Conservation (phyloP, 2,888 invertebrate genomes). For the Himalopsyche tibetana region DNA sequence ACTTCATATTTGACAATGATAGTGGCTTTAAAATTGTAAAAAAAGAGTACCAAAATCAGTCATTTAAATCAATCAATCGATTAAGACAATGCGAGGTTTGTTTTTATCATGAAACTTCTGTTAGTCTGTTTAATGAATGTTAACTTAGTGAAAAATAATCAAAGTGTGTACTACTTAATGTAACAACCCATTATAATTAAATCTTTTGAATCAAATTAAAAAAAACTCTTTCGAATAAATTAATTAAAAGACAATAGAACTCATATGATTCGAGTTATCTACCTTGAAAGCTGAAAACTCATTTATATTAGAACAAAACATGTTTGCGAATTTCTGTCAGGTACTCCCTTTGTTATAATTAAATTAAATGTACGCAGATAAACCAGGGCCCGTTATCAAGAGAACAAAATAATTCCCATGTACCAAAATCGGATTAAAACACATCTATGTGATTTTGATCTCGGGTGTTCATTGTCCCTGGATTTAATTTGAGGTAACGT, state of each 20-base stretch:
- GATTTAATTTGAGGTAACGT: constrained; percentile 14
- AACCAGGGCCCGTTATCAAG: neutral
- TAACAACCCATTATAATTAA: too few relatives aligned
- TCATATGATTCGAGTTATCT: neutral
- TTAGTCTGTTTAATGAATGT: too few relatives aligned
- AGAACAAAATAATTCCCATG: constrained; percentile 39
- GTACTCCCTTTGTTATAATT: constrained; percentile 21
- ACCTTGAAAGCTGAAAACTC: constrained; percentile 11
- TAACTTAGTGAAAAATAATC: too few relatives aligned
- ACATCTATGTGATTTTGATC: constrained; percentile 18
- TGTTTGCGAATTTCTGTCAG: constrained; percentile 10
- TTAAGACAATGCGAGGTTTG: too few relatives aligned
- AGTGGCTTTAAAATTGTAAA: too few relatives aligned
- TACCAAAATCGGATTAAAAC: constrained; percentile 25
- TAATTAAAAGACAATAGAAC: neutral
- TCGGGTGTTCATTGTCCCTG: constrained; percentile 14
- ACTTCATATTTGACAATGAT: too few relatives aligned
- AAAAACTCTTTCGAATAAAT: neutral
- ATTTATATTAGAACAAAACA: neutral
- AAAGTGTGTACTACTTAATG: too few relatives aligned
- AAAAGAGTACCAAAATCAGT: too few relatives aligned
- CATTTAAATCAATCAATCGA: too few relatives aligned
- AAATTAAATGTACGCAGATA: neutral
- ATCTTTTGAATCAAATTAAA: neutral
- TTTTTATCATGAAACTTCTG: too few relatives aligned